Base-by-base conservation (phyloP, 2,113 vertebrate genomes). In the Sinocyclocheilus anshuiensis region DNA sequence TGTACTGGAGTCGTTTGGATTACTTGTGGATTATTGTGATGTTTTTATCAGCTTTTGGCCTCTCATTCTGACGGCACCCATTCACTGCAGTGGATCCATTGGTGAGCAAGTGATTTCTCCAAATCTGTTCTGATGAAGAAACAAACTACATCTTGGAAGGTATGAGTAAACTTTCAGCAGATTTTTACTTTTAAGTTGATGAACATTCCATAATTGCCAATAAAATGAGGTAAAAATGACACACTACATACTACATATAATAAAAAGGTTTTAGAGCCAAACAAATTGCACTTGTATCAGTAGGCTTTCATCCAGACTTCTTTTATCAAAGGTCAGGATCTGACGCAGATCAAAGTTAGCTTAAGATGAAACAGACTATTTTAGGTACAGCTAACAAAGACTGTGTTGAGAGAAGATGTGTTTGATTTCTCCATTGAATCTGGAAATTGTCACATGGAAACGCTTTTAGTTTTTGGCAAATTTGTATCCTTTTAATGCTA, bases 311-410 rank as follows among this genome's bases (percentile, higher is more conserved):
- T 79, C 53, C 16, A 53, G 84, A 18, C n/a, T 80, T 45, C 50
- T 12, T 36, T 74, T 86, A 74, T 86, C 65, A n/a, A 80, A 74
- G 50, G 33, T 81, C 71, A 16, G 53, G 45, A 74, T 81, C 77
- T 29, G 9, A 63, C 33, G 26, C 69, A 89, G 88, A 85, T 87
- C 77, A 50, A 89, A 92, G 87, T 89, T 89, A 89, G 84, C 16
- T 89, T 86, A 84, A 90, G 87, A 92, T 91, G 81, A 92, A 85
- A 84, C 82, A 85, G 87, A 74, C 22, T 87, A 87, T 89, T 86
- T 90, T 91, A 86, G 55, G 55, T 89, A 86, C 89, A 84, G 87
- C 89, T 83, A 88, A 89, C 86, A 86, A 84, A 88, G 87, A 55
- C 86, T 86, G 76, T 80, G 61, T 61, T 84, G 81, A 90, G 72